Percentiles rank a stretch among this genome's conserved stretches.
Evolutionary conservation across 1,140 invertebrate species (phyloP).

Genomic region (Drosophila neocordata): DNA sequence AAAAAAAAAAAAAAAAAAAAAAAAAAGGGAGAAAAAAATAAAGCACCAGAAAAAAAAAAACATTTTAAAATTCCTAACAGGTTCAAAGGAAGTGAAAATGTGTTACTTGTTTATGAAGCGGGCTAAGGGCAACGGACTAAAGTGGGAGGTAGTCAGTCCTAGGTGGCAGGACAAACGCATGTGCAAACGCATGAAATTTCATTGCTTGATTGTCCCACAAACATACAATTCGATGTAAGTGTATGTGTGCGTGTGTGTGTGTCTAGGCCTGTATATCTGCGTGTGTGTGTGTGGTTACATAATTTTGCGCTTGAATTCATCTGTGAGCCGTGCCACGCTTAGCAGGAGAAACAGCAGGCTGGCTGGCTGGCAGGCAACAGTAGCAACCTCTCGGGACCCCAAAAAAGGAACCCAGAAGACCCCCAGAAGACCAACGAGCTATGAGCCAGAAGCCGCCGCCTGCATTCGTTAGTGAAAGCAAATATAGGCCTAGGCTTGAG

Average conservation of each 20-base stretch:
- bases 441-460: slow-evolving; percentile 24
- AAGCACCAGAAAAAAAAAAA: slow-evolving; percentile 3
- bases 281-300: slow-evolving; percentile 69
- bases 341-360: slow-evolving; percentile 11
- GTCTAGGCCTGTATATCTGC: slow-evolving; percentile 19
- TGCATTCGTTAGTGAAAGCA: slow-evolving; percentile 78
- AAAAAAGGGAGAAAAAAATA: neutral
- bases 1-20: slow-evolving; percentile 29
- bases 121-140: slow-evolving; percentile 9
- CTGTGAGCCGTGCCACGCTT: slow-evolving; percentile 69
- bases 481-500: slow-evolving; percentile 37
- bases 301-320: slow-evolving; percentile 80
- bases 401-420: slow-evolving; percentile 36
- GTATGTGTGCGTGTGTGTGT: slow-evolving; percentile 1
- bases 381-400: slow-evolving; percentile 42
- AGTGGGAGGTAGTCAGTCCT: neutral
- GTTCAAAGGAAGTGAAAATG: slow-evolving; percentile 81
- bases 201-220: slow-evolving; percentile 79
- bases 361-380: neutral
- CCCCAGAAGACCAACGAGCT: slow-evolving; percentile 36
- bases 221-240: slow-evolving; percentile 34
- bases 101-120: slow-evolving; percentile 74
- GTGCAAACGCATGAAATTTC: slow-evolving; percentile 80
- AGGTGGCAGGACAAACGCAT: slow-evolving; percentile 55
- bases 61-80: slow-evolving; percentile 77